Base-by-base conservation (phyloP, 2,888 invertebrate genomes). In the Mesorhabditis spiculigera region DNA sequence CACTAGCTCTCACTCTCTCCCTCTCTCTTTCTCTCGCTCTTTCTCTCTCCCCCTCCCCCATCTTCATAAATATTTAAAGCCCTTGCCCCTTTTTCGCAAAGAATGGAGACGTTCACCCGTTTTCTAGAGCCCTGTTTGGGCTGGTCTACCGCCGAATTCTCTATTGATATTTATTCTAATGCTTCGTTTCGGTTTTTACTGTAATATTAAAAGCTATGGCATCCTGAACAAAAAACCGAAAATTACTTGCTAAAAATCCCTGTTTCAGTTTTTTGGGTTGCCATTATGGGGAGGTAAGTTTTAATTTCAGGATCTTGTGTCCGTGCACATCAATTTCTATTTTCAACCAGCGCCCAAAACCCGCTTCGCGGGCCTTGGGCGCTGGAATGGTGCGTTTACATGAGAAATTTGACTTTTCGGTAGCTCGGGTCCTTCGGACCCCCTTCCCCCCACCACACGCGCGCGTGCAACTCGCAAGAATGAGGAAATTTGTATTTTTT, bases 181-280 rank as follows among this genome's bases (percentile, higher is more conserved):
- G 61, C 3, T 63, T 61, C 68, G 67, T 71, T 71, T 68, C 66
- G 68, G 68, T 64, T 68, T 66, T 68, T 67, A 64, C 45, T 43
- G 44, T 65, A 42, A 4, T 28, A 61, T n/a, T 65, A 5, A 10
- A 66, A 62, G 63, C 28, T 16, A 28, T 42, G 61, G 68, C 65
- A 70, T 68, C 70, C 70, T 68, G 70, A 68, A 13, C 58, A 58
- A 10, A 10, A 65, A 65, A 8, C 6, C n/a, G 43, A 43, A 45
- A 43, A 5, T 13, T 65, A 45, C n/a, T 41, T 16, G 43, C 28
- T 43, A 16, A 65, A 43, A 5, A 4, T 65, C 43, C 64, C 66
- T 66, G 10, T 66, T 66, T 44, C 43, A 41, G 66, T 58, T 67
- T 69, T 61, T 67, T 10, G 16, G 50, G 50, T 66, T 63, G 64